Evolutionary conservation across 2,113 vertebrate species (phyloP).

Genomic region (Lanius ludovicianus): DNA sequence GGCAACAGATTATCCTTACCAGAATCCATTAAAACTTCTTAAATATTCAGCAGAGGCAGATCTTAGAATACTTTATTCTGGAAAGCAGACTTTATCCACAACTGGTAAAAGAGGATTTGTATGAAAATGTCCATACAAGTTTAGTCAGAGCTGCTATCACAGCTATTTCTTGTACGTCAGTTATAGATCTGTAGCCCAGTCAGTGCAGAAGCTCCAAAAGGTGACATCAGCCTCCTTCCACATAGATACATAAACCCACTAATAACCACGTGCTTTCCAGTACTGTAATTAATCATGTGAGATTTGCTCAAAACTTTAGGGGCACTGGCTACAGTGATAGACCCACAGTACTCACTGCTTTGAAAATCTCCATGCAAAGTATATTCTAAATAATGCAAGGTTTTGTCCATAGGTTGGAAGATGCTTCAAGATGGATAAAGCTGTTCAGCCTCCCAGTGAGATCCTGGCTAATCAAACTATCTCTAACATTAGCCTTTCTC

Average conservation of each 20-base stretch:
- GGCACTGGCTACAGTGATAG: neutral
- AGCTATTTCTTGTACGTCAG: neutral
- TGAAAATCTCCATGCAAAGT: neutral
- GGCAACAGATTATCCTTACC: neutral
- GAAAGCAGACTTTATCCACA: neutral
- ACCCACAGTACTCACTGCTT: neutral
- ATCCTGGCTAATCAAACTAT: conserved; percentile 26
- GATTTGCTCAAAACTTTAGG: neutral
- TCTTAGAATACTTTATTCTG: neutral
- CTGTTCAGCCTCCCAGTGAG: neutral
- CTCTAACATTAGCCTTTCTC: conserved; percentile 50
- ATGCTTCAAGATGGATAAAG: conserved; percentile 52
- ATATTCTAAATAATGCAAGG: neutral
- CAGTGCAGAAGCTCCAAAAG: neutral
- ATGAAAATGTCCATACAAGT: neutral
- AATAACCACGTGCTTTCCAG: neutral
- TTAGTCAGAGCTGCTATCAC: neutral
- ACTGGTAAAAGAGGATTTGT: neutral
- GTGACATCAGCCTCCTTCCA: neutral
- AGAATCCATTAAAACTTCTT: neutral
- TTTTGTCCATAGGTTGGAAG: neutral
- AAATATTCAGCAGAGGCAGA: neutral
- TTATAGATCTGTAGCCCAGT: neutral
- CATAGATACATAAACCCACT: neutral
- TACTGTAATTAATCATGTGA: neutral